Percentiles rank a stretch among this genome's conserved stretches.
Evolutionary conservation across 37 sponge, comb jelly and placozoan genomes (phyloP).

Genomic region (Dysidea cf. avara): DNA sequence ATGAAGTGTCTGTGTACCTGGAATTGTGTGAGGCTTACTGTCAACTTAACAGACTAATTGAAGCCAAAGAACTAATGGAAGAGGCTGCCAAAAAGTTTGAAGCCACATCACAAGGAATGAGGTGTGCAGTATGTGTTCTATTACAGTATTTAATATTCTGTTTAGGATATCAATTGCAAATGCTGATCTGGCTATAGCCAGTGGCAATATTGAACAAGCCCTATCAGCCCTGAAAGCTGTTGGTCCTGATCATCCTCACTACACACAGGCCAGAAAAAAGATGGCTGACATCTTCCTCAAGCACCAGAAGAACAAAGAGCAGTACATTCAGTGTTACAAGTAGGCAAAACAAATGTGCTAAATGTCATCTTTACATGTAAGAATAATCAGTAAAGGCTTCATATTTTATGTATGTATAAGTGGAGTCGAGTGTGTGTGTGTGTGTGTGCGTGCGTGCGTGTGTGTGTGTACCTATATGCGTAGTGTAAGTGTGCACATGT

Average conservation of each 20-base stretch:
- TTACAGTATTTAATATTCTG: not conserved
- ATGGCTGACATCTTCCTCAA: constrained; percentile 91
- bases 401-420: too few species aligned
- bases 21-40: constrained; percentile 63
- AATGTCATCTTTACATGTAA: not conserved
- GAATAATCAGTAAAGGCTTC: too few species aligned
- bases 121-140: constrained; percentile 17
- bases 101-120: constrained; percentile 78
- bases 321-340: constrained; percentile 73
- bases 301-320: constrained; percentile 67
- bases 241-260: constrained; percentile 76
- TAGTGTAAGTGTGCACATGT: too few species aligned
- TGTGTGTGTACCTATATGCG: too few species aligned
- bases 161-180: constrained; percentile 77
- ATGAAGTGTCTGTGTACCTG: constrained; percentile 66
- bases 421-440: too few species aligned
- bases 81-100: constrained; percentile 85
- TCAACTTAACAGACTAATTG: constrained; percentile 43
- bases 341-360: too few species aligned
- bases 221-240: constrained; percentile 66
- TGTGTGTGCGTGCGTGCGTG: too few species aligned
- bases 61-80: constrained; percentile 92
- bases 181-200: constrained; percentile 69
- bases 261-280: constrained; percentile 85
- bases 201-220: constrained; percentile 78